These are phyloP conservation scores for Rissa tridactyla DNA, from an alignment of 2,113 vertebrate genomes.

Conservation along the genomic window DNA sequence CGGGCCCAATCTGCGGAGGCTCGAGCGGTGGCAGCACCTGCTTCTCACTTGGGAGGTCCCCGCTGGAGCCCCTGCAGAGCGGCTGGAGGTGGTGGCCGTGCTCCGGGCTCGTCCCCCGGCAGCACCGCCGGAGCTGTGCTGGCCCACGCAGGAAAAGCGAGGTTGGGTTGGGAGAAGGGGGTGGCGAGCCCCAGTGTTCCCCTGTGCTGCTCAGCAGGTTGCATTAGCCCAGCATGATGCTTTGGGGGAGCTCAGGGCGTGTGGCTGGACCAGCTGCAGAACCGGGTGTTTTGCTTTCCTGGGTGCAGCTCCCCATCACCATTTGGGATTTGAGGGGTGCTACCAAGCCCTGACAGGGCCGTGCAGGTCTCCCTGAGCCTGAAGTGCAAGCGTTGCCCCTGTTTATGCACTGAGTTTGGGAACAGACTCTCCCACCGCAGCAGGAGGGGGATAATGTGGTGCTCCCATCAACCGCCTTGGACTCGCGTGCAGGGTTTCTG, in stretches of 20 bases:
- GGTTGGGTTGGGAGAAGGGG: not conserved
- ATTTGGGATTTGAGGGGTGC: not conserved
- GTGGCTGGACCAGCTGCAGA: not conserved
- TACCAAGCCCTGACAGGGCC: not conserved
- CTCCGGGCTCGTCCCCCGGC: not conserved
- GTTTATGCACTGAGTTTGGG: not conserved
- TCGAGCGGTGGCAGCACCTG: not conserved
- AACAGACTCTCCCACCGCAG: not conserved
- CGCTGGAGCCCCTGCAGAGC: rapidly evolving
- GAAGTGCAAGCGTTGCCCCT: not conserved
- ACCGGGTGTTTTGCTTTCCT: not conserved
- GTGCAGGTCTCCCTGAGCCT: not conserved
- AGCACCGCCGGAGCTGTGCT: not conserved
- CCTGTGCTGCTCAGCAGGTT: rapidly evolving
- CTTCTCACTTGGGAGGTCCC: not conserved
- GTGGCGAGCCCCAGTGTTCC: rapidly evolving
- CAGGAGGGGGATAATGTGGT: rapidly evolving
- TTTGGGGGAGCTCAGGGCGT: not conserved
- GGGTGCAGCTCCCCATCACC: not conserved
- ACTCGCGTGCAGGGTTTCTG: not conserved
- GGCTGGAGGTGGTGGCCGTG: not conserved
- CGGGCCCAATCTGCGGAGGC: not conserved
- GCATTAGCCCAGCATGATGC: not conserved
- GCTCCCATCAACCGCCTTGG: not conserved
- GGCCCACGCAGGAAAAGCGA: not conserved